A percentile compares a stretch with the other conserved stretches of the same genome.
Evolutionary conservation across 2,888 invertebrate genomes (phyloP).

Genomic region (Allophyes oxyacanthae): DNA sequence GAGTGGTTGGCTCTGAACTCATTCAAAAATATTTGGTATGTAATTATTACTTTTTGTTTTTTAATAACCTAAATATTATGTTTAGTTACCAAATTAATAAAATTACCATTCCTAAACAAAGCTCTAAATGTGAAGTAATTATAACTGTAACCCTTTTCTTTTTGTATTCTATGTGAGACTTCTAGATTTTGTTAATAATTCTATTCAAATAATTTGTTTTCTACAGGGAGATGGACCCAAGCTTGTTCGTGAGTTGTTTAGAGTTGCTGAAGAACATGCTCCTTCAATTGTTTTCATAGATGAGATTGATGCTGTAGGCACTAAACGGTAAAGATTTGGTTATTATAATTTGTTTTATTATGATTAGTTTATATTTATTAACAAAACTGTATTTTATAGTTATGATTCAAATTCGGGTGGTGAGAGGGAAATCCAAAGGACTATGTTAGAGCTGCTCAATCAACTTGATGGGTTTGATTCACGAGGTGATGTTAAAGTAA

Average conservation of each 20-base stretch:
- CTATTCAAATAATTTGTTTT: constrained; percentile 16
- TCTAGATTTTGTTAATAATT: no score
- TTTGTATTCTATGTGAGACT: no score
- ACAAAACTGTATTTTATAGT: constrained; percentile 62
- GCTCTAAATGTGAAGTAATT: no score
- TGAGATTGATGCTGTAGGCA: constrained; percentile 99
- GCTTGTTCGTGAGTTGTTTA: constrained; percentile 98
- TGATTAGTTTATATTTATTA: not conserved
- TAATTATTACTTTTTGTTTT: constrained; percentile 11
- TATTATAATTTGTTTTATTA: no score
- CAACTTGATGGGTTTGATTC: constrained; percentile 99
- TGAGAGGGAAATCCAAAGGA: constrained; percentile 99
- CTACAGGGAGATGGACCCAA: constrained; percentile 98
- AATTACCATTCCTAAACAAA: no score
- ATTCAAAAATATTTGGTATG: constrained; percentile 98
- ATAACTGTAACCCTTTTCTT: no score
- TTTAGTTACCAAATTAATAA: no score
- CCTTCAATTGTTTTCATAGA: constrained; percentile 99
- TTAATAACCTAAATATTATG: no score
- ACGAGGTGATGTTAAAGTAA: constrained; percentile 97
- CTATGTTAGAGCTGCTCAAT: constrained; percentile 99
- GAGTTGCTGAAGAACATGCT: constrained; percentile 99
- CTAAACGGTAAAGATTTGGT: constrained; percentile 91
- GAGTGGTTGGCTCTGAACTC: constrained; percentile 99
- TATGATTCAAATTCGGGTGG: constrained; percentile 99